Evolutionary conservation across 2,113 vertebrate genomes (phyloP), one percentile per base, ranked within the genome.

Genomic region (Neoarius graeffei): DNA sequence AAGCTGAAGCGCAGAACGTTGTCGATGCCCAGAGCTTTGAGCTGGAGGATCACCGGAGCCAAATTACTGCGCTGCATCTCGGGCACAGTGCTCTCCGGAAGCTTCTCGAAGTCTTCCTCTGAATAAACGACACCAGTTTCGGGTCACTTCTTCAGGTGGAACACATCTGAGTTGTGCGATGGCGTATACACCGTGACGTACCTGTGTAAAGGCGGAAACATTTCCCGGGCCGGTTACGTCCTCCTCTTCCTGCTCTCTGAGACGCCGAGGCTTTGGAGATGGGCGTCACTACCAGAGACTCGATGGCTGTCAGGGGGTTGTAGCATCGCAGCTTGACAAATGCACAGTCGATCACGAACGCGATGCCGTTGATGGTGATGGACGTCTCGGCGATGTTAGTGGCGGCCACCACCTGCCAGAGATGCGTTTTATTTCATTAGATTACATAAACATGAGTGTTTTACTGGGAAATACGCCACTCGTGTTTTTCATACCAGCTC

Each of bases 11-110:
- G 97, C 93, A 99, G 97, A 90, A 99, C 98, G 0, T 98, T 99
- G 95, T 99, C 97, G 0, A 99, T 98, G 14, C 98, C 98, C 86
- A 99, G 92, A 3, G 98, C 98, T 94, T 99, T 99, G 90, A 99
- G 97, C 95, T 99, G 98, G 89, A 99, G 94, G 93, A 99, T 97
- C 92, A 99, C 98, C 0, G 98, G 98, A 0, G 98, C 96, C 89
- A 99, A 94, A 93, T 99, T 99, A 82, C 97, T 97, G 88, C 98
- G 97, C 94, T 99, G 98, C 98, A 99, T 99, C 95, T 99, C 98
- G 0, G 98, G 98, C 50, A 99, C 96, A 0, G 97, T 99, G 42
- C 95, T 94, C 15, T 95, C 94, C 0, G 98, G 98, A 92, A 99
- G 87, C 93, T 98, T 97, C 94, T 98, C 97, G 90, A 97, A 99